Conservation (phyloP, 1,140 invertebrate genomes). For the Dreissena polymorpha region DNA sequence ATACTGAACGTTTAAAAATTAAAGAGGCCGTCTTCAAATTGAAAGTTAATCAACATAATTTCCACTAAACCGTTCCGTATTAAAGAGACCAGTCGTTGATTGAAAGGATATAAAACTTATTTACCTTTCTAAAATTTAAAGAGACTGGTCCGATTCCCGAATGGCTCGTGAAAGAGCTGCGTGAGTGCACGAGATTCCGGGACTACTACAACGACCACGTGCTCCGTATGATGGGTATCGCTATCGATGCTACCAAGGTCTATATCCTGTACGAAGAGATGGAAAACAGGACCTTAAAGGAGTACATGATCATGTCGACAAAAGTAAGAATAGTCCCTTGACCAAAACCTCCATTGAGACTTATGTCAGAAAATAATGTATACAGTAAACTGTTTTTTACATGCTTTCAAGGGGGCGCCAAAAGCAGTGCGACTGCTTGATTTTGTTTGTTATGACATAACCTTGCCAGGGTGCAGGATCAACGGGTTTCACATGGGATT, state of each 20-base stretch:
- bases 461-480: too few relatives aligned
- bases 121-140: too few relatives aligned
- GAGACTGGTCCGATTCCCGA: conserved; percentile 9
- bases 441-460: too few relatives aligned
- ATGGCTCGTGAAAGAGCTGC: conserved; percentile 31
- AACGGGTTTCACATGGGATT: too few relatives aligned
- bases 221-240: conserved; percentile 31
- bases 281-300: conserved; percentile 42
- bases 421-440: neutral
- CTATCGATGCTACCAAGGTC: conserved; percentile 25
- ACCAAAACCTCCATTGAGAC: neutral
- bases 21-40: too few relatives aligned
- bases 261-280: conserved; percentile 43
- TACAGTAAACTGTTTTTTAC: neutral
- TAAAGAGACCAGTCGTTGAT: too few relatives aligned
- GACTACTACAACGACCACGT: conserved; percentile 35
- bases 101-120: too few relatives aligned
- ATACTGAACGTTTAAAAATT: too few relatives aligned
- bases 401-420: neutral
- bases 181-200: conserved; percentile 29
- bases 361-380: neutral
- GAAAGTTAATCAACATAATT: too few relatives aligned
- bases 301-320: conserved; percentile 5
- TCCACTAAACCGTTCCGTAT: too few relatives aligned
- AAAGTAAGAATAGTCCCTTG: neutral